Percentiles rank a stretch among this genome's conserved stretches.
phyloP scores from a whole-genome alignment of 2,888 invertebrate species.

The Alviniconcha strummeri region DNA sequence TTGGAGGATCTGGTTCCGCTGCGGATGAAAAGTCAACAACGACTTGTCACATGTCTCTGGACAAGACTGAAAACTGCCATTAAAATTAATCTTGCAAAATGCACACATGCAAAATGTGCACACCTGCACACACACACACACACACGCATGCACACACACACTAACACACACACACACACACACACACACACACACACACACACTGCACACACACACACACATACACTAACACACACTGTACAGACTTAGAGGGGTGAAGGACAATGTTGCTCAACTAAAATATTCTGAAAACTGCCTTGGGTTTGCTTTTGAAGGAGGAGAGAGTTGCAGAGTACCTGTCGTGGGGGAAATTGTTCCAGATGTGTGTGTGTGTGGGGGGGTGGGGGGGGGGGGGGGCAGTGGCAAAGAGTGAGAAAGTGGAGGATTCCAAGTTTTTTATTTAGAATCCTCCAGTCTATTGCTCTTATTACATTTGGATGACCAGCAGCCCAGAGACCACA shows the following conservation, averaged over 20 bases:
- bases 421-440: not conserved
- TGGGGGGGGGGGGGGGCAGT: too few relatives aligned
- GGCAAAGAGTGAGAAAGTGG: not conserved
- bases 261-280: too few relatives aligned
- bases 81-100: not conserved
- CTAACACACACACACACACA: not conserved
- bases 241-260: too few relatives aligned
- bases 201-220: not conserved
- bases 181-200: not conserved
- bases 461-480: too few relatives aligned
- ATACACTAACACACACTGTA: not conserved
- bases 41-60: not conserved
- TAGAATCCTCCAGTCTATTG: not conserved
- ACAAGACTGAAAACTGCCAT: not conserved
- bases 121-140: not conserved
- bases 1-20: conserved; percentile 62
- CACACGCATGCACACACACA: not conserved
- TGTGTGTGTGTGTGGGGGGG: too few relatives aligned
- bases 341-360: too few relatives aligned
- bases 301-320: too few relatives aligned
- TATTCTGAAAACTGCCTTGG: too few relatives aligned
- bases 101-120: not conserved
- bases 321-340: too few relatives aligned
- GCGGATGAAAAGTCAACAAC: not conserved
- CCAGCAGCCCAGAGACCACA: too few relatives aligned